Evolutionary conservation across 2,888 invertebrate species (phyloP), one percentile per base, ranked within the genome.

Genomic region (Leucozona laternaria): DNA sequence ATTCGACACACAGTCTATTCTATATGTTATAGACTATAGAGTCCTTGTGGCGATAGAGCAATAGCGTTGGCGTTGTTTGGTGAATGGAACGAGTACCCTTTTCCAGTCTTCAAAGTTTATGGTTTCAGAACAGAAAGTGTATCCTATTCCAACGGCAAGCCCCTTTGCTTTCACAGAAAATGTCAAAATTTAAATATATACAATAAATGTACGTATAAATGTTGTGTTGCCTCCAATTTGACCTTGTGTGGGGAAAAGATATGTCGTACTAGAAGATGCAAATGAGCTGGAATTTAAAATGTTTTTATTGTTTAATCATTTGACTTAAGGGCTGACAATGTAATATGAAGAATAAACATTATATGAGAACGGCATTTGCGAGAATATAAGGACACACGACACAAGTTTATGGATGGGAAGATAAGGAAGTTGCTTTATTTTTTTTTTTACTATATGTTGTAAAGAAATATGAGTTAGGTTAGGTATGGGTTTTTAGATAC

Each of bases 231-330:
- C 57, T 71, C 17, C 28, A n/a, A 62, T 70, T 81, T 81, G 80
- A 81, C 80, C 80, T 76, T 76, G 80, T 75, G 55, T 60, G 28
- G 7, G 57, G 40, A 15, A 79, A 45, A 73, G 68, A 79, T 79
- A 28, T 71, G 34, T 53, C 45, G 40, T 57, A 73, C 22, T 53
- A 50, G 50, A 86, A 50, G 50, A 86, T 86, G 70, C 78, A 81
- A 86, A 86, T 78, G 81, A 86, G 81, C 50, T 77, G 40, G 25
- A 80, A 53, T 86, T 75, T 75, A 78, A 81, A 75, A 78, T 81
- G 80, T 68, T 31, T 73, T 77, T 73, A 37, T 70, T 40, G 68
- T 64, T 72, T 85, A 85, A 85, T 85, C 72, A 85, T 77, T 68
- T 70, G 62, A 28, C 50, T 78, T 73, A 64, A 70, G 64, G n/a